These are phyloP conservation scores for Eupithecia exiguata DNA, from an alignment of 2,888 invertebrate genomes.

Conservation along the genomic window DNA sequence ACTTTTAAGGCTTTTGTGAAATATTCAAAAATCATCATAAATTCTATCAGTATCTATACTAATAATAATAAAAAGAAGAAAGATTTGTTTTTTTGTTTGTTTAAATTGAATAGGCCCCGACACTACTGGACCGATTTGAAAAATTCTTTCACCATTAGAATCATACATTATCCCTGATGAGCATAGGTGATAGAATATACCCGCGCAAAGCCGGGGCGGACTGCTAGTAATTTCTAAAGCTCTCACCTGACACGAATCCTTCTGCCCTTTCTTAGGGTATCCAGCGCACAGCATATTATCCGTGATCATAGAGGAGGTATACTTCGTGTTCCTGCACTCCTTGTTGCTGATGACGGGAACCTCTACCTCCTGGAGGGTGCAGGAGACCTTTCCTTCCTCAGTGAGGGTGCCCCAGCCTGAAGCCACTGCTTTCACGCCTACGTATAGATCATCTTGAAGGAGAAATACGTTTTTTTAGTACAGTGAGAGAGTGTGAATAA, in stretches of 20 bases:
- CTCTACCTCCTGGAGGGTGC: conserved; percentile 92
- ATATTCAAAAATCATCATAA: too few species aligned
- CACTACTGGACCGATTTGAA: too few species aligned
- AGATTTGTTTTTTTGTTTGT: too few species aligned
- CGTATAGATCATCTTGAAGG: conserved; percentile 86
- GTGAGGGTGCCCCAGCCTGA: conserved; percentile 95
- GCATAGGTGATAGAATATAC: too few species aligned
- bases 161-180: too few species aligned
- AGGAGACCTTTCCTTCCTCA: conserved; percentile 93
- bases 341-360: conserved; percentile 89
- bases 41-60: too few species aligned
- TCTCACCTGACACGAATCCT: conserved; percentile 91
- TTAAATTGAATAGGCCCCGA: too few species aligned
- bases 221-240: not conserved
- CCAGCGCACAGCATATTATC: conserved; percentile 96
- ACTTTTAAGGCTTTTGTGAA: too few species aligned
- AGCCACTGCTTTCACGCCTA: conserved; percentile 88
- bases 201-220: too few species aligned
- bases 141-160: too few species aligned
- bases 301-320: conserved; percentile 92
- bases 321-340: conserved; percentile 90
- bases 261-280: conserved; percentile 87
- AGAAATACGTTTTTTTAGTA: not conserved
- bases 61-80: too few species aligned
- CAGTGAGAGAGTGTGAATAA: too few species aligned